Evolutionary conservation across 2,797 vertebrate species (phyloP).

Genomic region (Vespertilio murinus): DNA sequence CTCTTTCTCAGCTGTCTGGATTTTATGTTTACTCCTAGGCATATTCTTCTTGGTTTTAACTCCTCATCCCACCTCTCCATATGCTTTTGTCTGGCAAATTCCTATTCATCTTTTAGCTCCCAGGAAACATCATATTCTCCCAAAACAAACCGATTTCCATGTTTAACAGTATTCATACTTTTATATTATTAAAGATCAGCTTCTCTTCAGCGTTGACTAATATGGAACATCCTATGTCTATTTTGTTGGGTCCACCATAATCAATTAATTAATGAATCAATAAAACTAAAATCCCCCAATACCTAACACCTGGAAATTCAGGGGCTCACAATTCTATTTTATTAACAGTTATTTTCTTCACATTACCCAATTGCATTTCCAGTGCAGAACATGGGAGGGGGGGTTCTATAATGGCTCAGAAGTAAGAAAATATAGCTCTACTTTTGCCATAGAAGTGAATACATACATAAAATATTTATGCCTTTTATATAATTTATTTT

Average conservation of each 20-base stretch:
- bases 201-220: not conserved
- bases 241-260: not conserved
- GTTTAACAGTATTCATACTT: not conserved
- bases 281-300: not conserved
- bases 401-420: not conserved
- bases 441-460: not conserved
- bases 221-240: not conserved
- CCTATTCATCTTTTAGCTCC: not conserved
- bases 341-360: not conserved
- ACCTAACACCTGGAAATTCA: not conserved
- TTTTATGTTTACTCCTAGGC: not conserved
- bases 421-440: not conserved
- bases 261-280: not conserved
- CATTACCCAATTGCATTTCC: not conserved
- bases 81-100: not conserved
- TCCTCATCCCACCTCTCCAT: accelerated
- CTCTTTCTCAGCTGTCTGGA: not conserved
- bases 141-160: not conserved
- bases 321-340: not conserved
- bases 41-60: not conserved
- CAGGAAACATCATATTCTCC: not conserved
- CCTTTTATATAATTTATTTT: constrained; percentile 15
- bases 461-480: not conserved
- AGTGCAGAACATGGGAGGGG: not conserved
- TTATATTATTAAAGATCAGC: not conserved